Percentiles rank a stretch among this genome's conserved stretches.
Conservation (phyloP, 2,888 invertebrate species). For the Cryptocheilus praepositus region DNA sequence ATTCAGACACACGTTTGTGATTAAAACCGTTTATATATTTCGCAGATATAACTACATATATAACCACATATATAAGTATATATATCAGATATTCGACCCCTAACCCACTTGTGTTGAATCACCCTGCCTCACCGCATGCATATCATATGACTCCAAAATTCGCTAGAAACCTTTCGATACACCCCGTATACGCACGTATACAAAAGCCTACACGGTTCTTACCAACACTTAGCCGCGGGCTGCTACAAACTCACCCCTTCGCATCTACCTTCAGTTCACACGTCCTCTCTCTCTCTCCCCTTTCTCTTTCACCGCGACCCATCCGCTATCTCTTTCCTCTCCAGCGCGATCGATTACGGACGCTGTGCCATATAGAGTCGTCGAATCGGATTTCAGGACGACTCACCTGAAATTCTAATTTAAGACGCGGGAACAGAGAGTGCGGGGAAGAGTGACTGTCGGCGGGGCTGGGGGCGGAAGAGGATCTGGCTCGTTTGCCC, state of each 20-base stretch:
- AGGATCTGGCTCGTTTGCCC: conserved; percentile 36
- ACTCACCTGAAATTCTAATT: conserved; percentile 58
- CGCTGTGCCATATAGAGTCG: conserved; percentile 39
- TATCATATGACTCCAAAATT: no score
- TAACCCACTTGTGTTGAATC: no score
- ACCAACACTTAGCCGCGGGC: not conserved
- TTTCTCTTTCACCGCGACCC: conserved; percentile 14
- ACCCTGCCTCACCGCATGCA: no score
- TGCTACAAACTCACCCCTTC: not conserved
- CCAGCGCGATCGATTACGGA: conserved; percentile 48
- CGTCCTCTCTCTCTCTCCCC: conserved; percentile 14
- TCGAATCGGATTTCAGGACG: conserved; percentile 55
- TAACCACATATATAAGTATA: no score
- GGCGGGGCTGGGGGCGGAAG: not conserved
- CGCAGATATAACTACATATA: no score
- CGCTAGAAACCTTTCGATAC: no score
- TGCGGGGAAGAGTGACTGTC: not conserved
- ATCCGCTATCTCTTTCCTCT: conserved; percentile 9
- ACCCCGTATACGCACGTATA: no score
- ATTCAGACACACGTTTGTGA: no score
- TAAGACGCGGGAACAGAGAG: conserved; percentile 41
- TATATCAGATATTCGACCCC: no score
- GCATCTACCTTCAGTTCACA: conserved; percentile 15
- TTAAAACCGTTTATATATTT: no score
- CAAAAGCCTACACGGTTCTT: not conserved